A percentile compares a stretch with the other conserved stretches of the same genome.
Conservation (phyloP, 1,140 invertebrate genomes). For the Ericerus pela region DNA sequence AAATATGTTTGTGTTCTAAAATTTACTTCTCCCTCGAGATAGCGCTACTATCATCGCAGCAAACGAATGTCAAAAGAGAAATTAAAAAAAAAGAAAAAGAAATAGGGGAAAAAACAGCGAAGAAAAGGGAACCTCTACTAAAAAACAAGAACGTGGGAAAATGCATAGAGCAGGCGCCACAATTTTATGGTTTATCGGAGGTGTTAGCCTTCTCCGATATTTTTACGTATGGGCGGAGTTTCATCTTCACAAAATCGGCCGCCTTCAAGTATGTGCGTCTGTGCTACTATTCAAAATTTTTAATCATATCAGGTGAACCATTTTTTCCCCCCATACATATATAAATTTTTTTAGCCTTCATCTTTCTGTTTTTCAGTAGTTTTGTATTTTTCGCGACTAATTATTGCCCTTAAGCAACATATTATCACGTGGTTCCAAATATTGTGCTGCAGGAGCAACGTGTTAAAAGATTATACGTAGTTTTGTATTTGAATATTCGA, state of each 20-base stretch:
- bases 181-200: neutral
- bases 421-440: neutral
- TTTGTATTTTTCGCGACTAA: conserved; percentile 4
- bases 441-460: neutral
- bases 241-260: neutral
- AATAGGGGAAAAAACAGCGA: too few relatives aligned
- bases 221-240: conserved; percentile 3
- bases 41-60: too few relatives aligned
- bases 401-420: neutral
- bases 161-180: conserved; percentile 5
- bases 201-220: neutral
- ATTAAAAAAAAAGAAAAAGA: too few relatives aligned
- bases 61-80: too few relatives aligned
- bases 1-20: too few relatives aligned
- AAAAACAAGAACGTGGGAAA: too few relatives aligned
- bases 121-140: too few relatives aligned
- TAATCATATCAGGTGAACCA: conserved; percentile 6
- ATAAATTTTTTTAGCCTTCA: too few relatives aligned
- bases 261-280: neutral
- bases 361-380: too few relatives aligned
- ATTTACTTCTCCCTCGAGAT: too few relatives aligned
- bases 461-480: neutral
- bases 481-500: neutral
- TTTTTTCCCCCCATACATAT: too few relatives aligned
- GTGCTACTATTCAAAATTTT: conserved; percentile 5